Evolutionary conservation across 2,113 vertebrate genomes (phyloP), one percentile per base, ranked within the genome.

Genomic region (Canis aureus): DNA sequence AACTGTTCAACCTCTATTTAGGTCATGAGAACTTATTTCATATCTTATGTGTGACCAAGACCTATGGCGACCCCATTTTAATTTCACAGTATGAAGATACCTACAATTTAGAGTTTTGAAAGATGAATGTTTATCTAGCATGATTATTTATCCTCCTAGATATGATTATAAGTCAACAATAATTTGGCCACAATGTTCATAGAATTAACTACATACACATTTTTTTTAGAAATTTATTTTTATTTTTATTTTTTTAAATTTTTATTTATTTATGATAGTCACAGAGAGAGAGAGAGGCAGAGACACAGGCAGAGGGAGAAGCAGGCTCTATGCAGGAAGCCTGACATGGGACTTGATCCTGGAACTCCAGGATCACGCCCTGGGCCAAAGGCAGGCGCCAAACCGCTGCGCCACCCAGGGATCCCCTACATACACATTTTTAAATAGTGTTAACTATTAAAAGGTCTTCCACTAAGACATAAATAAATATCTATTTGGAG

Each of bases 361-460:
- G 35, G 35, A 35, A 35, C 35, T 35, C 35, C 35, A 35, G 35
- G 35, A 35, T 35, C 35, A 35, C 35, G 35, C 35, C 35, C 35
- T 38, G 35, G 35, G 35, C 35, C 35, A 38, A 38, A 38, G 35
- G 35, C 35, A 38, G 35, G 35, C 35, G 35, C 35, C 35, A 38
- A 38, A 38, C 35, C 35, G 35, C 35, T 38, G 35, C 35, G 35
- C 35, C 35, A 38, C 35, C 35, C 35, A 38, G 35, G 35, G 35
- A 38, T 38, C 35, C 35, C 35, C 91, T 78, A n/a, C 23, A 91
- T 4, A 81, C 5, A 66, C 15, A 69, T 91, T 94, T 95, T 93
- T 35, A 94, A 96, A 81, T 53, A 69, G 25, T 35, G 23, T 87
- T 91, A 78, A 89, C 78, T 82, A 64, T 97, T 81, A 94, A 95